Evolutionary conservation across 1,140 invertebrate species (phyloP).

Genomic region (Panagrolaimus sp.): DNA sequence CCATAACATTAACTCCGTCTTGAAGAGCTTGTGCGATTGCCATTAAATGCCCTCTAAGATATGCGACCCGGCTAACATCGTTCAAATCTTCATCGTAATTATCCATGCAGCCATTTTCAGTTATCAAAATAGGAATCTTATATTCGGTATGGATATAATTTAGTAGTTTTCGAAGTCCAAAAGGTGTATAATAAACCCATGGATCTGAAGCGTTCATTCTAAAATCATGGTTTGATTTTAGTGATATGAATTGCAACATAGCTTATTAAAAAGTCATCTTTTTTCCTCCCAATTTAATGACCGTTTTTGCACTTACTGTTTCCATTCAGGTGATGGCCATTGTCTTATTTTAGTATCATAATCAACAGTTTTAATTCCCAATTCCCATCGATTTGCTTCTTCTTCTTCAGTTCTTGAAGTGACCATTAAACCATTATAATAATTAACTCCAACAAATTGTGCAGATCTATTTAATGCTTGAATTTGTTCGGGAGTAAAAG

Average conservation of each 20-base stretch:
- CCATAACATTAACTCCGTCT: slow-evolving; percentile 68
- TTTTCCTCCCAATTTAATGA: no score
- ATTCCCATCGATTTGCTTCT: slow-evolving; percentile 4
- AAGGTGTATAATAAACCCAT: slow-evolving; percentile 25
- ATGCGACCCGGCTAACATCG: slow-evolving; percentile 33
- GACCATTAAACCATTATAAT: slow-evolving; percentile 18
- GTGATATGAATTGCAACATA: background rate
- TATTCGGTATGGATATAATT: slow-evolving; percentile 38
- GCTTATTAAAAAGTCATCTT: no score
- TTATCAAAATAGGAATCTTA: slow-evolving; percentile 42
- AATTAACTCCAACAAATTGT: slow-evolving; percentile 40
- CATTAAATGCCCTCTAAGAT: slow-evolving; percentile 33
- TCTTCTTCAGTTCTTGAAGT: background rate
- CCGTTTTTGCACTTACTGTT: no score
- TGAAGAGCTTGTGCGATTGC: slow-evolving; percentile 63
- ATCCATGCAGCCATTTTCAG: slow-evolving; percentile 48
- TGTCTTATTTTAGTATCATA: slow-evolving; percentile 28
- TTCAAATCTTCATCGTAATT: slow-evolving; percentile 20
- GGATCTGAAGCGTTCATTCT: slow-evolving; percentile 42
- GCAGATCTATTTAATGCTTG: slow-evolving; percentile 32
- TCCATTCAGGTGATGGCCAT: slow-evolving; percentile 22
- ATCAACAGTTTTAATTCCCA: background rate
- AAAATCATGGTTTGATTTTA: slow-evolving; percentile 22
- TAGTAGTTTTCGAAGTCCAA: slow-evolving; percentile 32
- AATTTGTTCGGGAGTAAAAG: slow-evolving; percentile 60